These are phyloP conservation scores for Mobula hypostoma DNA, from an alignment of 2,113 vertebrate species.

Conservation along the genomic window DNA sequence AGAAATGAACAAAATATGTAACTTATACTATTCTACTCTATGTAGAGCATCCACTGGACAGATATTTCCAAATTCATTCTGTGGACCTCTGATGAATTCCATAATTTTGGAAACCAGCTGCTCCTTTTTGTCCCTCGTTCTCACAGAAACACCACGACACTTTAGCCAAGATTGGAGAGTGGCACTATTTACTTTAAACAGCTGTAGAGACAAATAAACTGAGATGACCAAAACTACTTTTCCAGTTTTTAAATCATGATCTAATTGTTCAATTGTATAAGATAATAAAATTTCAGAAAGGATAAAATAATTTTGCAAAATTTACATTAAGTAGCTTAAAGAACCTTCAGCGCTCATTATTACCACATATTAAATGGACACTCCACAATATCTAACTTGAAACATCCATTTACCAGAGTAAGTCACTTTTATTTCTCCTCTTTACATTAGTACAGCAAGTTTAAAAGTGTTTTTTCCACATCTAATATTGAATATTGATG, in stretches of 20 bases:
- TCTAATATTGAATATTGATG: background rate
- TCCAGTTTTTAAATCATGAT: background rate
- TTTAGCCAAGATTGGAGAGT: conserved; percentile 54
- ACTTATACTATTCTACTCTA: background rate
- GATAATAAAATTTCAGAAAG: background rate
- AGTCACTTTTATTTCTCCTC: background rate
- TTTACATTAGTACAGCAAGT: background rate
- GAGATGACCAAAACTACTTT: background rate
- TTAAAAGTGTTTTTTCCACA: background rate
- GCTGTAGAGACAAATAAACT: conserved; percentile 45
- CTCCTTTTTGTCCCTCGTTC: conserved; percentile 54
- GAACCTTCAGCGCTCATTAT: too few species aligned
- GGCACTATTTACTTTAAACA: conserved; percentile 48
- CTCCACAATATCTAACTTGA: conserved; percentile 42
- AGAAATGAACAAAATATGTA: background rate
- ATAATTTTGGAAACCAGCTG: conserved; percentile 59
- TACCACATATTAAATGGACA: conserved; percentile 41
- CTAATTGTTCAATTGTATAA: background rate
- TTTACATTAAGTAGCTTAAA: too few species aligned
- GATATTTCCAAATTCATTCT: conserved; percentile 15
- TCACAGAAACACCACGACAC: conserved; percentile 46
- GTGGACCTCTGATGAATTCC: conserved; percentile 45
- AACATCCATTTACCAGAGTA: background rate
- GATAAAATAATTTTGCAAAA: too few species aligned
- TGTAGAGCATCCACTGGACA: background rate